phyloP scores from a whole-genome alignment of 2,113 vertebrate genomes.

The Agelaius tricolor region DNA sequence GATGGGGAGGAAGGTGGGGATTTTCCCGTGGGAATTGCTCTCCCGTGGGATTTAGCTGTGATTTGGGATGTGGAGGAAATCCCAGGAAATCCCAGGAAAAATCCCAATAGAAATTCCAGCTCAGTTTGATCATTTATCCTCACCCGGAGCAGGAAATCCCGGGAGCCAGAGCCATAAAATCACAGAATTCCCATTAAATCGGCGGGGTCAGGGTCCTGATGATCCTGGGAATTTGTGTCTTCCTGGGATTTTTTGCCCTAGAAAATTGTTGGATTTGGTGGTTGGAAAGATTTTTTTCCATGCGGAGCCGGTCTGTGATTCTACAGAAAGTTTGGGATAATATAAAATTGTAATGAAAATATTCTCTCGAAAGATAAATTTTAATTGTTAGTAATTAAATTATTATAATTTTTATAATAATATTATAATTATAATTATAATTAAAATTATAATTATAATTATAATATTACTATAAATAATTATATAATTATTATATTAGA shows the following conservation, averaged over 20 bases:
- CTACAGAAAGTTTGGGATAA: neutral
- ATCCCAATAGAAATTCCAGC: neutral
- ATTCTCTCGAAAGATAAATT: neutral
- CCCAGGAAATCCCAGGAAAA: neutral
- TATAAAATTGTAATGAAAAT: no score
- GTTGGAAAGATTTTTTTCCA: neutral
- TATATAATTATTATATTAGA: no score
- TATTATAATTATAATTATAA: no score
- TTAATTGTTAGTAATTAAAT: neutral
- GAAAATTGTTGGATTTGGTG: neutral
- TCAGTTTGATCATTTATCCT: neutral
- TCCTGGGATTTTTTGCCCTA: neutral
- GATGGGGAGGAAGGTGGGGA: rapidly evolving
- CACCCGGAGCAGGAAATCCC: neutral
- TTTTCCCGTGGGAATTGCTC: neutral
- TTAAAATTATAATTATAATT: no score
- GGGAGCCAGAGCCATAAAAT: no score
- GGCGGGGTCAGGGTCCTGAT: neutral
- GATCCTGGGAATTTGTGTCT: neutral
- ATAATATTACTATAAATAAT: no score
- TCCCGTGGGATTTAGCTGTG: rapidly evolving
- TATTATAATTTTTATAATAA: no score
- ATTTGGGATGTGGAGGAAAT: neutral
- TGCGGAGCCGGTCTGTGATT: neutral
- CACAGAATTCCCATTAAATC: neutral